Percentiles rank a stretch among this genome's conserved stretches.
These are phyloP conservation scores for Australoheros facetus DNA, from an alignment of 2,797 vertebrate species.

Conservation along the genomic window DNA sequence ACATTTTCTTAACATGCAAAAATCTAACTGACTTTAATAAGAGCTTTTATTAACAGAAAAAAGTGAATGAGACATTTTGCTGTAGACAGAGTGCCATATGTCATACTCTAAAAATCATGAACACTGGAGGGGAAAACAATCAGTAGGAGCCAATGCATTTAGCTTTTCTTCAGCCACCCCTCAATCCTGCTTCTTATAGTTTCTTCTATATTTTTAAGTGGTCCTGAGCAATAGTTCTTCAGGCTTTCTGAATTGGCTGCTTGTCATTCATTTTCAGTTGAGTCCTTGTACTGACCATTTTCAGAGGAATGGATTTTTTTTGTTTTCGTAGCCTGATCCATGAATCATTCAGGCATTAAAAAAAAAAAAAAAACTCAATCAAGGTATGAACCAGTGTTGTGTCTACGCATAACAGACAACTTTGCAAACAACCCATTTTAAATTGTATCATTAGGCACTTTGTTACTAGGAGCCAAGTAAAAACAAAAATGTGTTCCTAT, in stretches of 20 bases:
- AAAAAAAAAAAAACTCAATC: too few relatives aligned
- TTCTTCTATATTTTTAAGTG: not conserved
- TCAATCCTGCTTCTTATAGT: not conserved
- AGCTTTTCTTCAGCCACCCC: fast-evolving
- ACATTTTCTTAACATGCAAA: not conserved
- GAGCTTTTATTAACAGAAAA: not conserved
- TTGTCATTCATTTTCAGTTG: too few relatives aligned
- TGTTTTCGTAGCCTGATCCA: not conserved
- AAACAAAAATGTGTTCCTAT: not conserved
- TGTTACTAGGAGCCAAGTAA: not conserved
- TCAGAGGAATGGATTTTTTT: not conserved
- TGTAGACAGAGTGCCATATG: too few relatives aligned
- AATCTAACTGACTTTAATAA: not conserved
- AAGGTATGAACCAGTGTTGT: too few relatives aligned
- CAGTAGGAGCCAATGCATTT: not conserved
- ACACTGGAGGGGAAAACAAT: not conserved
- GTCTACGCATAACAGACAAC: not conserved
- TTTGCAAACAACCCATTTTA: fast-evolving
- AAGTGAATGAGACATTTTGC: too few relatives aligned
- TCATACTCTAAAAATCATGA: not conserved
- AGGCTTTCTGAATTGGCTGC: not conserved
- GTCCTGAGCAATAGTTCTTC: not conserved
- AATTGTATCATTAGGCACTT: not conserved
- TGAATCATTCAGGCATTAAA: not conserved
- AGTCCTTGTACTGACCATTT: too few relatives aligned